Evolutionary conservation across 2,797 vertebrate species (phyloP), one percentile per base, ranked within the genome.

Genomic region (Florisuga fusca): DNA sequence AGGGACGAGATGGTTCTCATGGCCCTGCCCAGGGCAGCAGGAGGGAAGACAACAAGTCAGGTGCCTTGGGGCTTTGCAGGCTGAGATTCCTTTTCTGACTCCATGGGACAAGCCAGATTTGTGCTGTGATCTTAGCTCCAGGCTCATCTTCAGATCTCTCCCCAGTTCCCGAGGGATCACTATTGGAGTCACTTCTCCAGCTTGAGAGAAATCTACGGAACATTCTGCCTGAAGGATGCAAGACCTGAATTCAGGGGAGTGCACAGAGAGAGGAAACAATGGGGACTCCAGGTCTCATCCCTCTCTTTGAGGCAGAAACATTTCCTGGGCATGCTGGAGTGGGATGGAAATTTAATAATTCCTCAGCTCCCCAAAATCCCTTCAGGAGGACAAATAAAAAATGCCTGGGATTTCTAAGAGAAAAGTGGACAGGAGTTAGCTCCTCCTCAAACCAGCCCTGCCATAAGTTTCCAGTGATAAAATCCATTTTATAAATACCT

Each of bases 141-240:
- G 64, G 21, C 45, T 67, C 33, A 8, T 58, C 54, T 68, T 54
- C 53, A 53, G 25, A 23, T 7, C 20, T 38, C 27, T 67, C 9
- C 26, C 23, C 0, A 0, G 4, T 33, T 66, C 58, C 53, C 6
- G 9, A 62, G 63, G 58, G 43, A 38, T 34, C 0, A 1, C 25
- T 73, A 22, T 12, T 50, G 46, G 34, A 50, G 66, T 50, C 54
- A 53, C 33, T 61, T 43, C 36, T 36, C 15, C 54, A 34, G 15
- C 1, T 53, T 27, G 18, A 33, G 36, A 33, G 33, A 55, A 7
- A 23, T 31, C 53, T 21, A 38, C 50, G 54, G 22, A 84, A 15
- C 50, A 76, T 12, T 54, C 16, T 48, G 31, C 18, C 58, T 25
- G 36, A 53, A 62, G 14, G 15, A 27, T 38, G 19, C 3, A 48